These are phyloP conservation scores for Drosophila ironensis DNA, from an alignment of 1,140 invertebrate genomes.

Conservation along the genomic window DNA sequence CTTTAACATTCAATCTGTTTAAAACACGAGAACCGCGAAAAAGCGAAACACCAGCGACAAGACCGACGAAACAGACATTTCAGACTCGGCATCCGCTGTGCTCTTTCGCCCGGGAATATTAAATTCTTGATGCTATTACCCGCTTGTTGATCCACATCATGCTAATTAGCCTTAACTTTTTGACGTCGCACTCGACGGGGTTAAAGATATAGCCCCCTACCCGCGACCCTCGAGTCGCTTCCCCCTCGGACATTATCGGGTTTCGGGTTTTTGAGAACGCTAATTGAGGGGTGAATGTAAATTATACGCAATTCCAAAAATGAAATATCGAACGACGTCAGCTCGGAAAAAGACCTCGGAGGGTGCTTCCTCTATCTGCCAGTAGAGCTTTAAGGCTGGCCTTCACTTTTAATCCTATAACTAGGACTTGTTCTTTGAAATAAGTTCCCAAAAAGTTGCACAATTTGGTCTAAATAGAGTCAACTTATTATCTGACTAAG, in stretches of 20 bases:
- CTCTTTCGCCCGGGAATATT: slow-evolving; percentile 15
- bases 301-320: slow-evolving; percentile 21
- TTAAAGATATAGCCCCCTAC: slow-evolving; percentile 11
- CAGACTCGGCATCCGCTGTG: slow-evolving; percentile 22
- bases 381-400: slow-evolving; percentile 5
- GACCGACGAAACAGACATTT: slow-evolving; percentile 9
- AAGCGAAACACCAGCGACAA: neutral
- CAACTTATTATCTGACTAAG: too few species aligned
- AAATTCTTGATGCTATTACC: slow-evolving; percentile 34
- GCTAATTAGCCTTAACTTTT: slow-evolving; percentile 41
- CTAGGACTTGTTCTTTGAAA: too few species aligned
- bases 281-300: slow-evolving; percentile 38
- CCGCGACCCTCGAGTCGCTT: neutral
- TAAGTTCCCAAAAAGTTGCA: too few species aligned
- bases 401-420: slow-evolving; percentile 1
- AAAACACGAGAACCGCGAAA: slow-evolving; percentile 18
- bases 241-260: slow-evolving; percentile 20
- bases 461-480: too few species aligned
- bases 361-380: neutral
- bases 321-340: slow-evolving; percentile 29
- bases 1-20: slow-evolving; percentile 35
- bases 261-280: slow-evolving; percentile 28
- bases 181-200: slow-evolving; percentile 27
- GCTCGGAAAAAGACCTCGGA: neutral
- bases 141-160: slow-evolving; percentile 46